Evolutionary conservation across 2,797 vertebrate genomes (phyloP), one percentile per base, ranked within the genome.

Genomic region (Scyliorhinus canicula): DNA sequence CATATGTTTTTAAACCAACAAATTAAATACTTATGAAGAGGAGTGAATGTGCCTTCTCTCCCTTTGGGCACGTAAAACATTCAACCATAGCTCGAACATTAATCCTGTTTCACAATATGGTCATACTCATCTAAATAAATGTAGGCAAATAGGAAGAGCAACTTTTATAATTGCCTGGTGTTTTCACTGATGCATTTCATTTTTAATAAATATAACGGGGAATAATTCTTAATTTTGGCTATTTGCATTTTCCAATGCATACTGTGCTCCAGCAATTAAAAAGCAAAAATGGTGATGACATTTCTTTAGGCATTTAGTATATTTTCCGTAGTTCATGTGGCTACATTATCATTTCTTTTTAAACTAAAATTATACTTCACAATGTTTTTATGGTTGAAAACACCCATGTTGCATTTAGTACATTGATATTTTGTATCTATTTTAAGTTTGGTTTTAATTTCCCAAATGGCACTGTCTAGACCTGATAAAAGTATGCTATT

Each of bases 401-500:
- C 67, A 74, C 26, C 65, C 47, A 52, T 71, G 28, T 21, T 57
- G 57, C 57, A n/a, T 21, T 2, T 90, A n/a, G 60, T 6, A 60
- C 57, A 52, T n/a, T 94, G 67, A 31, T 94, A 14, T 94, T 93
- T 50, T 94, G 44, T 94, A 69, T 52, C 28, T 19, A 69, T 94
- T 50, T 55, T 52, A 35, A 71, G 47, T 94, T 94, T 50, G 47
- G 67, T 94, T n/a, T 71, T 94, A 94, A 71, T 69, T 71, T 52
- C 93, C 93, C 67, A 94, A 52, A 94, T 74, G 47, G 93, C 93
- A 24, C 44, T 4, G 93, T 69, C 93, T 71, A 69, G 93, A 71
- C 93, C 31, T 71, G 67, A 52, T 94, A 74, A 74, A 93, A 94
- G 28, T 47, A 47, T 93, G 91, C 65, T 71, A 71, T 93, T 94